Evolutionary conservation across 2,888 invertebrate species (phyloP).

Genomic region (Drosophila koepferae): DNA sequence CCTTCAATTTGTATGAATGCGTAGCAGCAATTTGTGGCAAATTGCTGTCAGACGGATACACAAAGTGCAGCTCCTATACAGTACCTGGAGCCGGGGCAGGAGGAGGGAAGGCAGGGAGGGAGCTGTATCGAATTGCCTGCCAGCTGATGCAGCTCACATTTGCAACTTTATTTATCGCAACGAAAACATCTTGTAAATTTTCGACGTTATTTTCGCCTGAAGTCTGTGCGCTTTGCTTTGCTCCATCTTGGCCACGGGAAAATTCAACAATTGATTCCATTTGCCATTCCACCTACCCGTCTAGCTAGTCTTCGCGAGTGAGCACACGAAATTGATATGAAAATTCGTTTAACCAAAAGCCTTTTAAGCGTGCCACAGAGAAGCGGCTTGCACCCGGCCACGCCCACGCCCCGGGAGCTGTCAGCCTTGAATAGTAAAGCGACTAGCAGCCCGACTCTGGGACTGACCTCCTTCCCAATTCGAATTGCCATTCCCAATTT

Average conservation of each 20-base stretch:
- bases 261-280: slow-evolving; percentile 79
- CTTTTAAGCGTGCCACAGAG: slow-evolving; percentile 51
- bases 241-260: slow-evolving; percentile 45
- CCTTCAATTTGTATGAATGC: slow-evolving; percentile 71
- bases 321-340: slow-evolving; percentile 71
- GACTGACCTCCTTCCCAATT: slow-evolving; percentile 42
- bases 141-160: slow-evolving; percentile 72
- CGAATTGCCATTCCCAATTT: slow-evolving; percentile 19
- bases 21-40: slow-evolving; percentile 76
- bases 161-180: slow-evolving; percentile 80
- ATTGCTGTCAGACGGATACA: slow-evolving; percentile 64
- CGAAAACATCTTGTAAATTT: slow-evolving; percentile 81
- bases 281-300: slow-evolving; percentile 58
- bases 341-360: slow-evolving; percentile 77
- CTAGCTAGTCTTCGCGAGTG: slow-evolving; percentile 17
- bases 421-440: slow-evolving; percentile 43
- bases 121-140: slow-evolving; percentile 34
- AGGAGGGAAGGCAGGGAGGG: background rate
- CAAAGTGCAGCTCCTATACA: slow-evolving; percentile 37
- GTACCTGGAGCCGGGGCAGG: background rate
- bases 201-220: slow-evolving; percentile 70
- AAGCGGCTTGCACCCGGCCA: slow-evolving; percentile 34
- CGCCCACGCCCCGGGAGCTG: slow-evolving; percentile 51
- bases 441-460: slow-evolving; percentile 3
- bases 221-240: slow-evolving; percentile 33